Evolutionary conservation across 1,140 invertebrate genomes (phyloP), one percentile per base, ranked within the genome.

Genomic region (Tetragnatha versicolor): DNA sequence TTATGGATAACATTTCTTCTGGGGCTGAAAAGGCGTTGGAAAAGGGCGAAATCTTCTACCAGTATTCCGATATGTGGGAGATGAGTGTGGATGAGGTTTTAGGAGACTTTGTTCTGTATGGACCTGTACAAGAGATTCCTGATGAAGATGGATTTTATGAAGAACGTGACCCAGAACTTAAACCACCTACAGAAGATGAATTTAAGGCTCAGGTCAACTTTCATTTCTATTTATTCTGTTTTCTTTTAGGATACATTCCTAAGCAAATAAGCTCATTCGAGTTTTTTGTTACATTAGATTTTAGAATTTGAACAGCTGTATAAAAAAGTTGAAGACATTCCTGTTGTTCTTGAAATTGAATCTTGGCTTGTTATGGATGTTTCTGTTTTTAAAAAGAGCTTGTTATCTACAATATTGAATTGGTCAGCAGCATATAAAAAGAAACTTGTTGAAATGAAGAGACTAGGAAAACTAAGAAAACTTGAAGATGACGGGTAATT

Each of bases 181-280:
- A 69, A 25, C 63, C 76, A 7, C 76, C 76, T 25, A 79, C 76
- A 25, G 76, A 79, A 79, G 76, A 79, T 12, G 76, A 79, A 31
- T 79, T 79, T 37, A 79, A 35, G 61, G 25, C 27, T 17, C 20
- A 79, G 33, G 76, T 69, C 47, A 66, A 31, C 39, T 37, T 47
- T 47, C n/a, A n/a, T 47, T 6, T 14, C 3, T 17, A 61, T 2
- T 20, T 6, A 61, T 31, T 39, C n/a, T 35, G 25, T 33, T 35
- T 47, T 20, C 20, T 2, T 47, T 47, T 47, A 17, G 42, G 12
- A 47, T 17, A 47, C 1, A 12, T 17, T 45, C 39, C 7, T 45
- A 45, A 17, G 7, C 20, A 17, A 20, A 47, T 55, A 25, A 55
- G 25, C n/a, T 25, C 4, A 17, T 55, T 55, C 27, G 9, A 22